Evolutionary conservation across 2,113 vertebrate genomes (phyloP).

Genomic region (Natator depressus): DNA sequence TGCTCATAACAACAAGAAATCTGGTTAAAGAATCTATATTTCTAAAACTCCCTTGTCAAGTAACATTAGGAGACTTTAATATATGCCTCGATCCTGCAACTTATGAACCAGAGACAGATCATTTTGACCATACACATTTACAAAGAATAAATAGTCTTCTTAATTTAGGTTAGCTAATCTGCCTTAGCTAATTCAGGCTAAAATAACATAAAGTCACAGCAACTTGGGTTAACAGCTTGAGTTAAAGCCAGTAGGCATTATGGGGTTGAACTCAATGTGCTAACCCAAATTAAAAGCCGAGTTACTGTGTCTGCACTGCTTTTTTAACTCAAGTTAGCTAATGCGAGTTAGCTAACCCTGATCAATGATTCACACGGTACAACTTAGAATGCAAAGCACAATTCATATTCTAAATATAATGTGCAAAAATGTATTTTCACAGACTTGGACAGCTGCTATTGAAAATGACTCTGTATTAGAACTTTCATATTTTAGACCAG

Average conservation of each 20-base stretch:
- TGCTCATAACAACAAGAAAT: background rate
- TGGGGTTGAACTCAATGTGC: background rate
- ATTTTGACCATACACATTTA: background rate
- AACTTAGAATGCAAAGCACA: background rate
- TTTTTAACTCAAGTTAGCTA: background rate
- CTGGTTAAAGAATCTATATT: rapidly evolving
- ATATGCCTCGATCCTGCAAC: rapidly evolving
- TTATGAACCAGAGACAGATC: background rate
- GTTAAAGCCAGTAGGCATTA: background rate
- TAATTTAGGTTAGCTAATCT: background rate
- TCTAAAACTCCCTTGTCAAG: background rate
- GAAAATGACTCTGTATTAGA: background rate
- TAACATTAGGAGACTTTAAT: background rate
- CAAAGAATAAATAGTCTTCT: background rate
- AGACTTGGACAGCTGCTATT: background rate
- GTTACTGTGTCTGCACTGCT: background rate
- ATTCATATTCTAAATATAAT: constrained; percentile 17
- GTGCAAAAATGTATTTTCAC: background rate
- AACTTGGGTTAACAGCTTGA: background rate
- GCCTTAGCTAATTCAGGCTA: background rate
- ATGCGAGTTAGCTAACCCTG: background rate
- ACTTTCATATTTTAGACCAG: background rate
- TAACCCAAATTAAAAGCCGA: background rate
- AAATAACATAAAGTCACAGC: background rate
- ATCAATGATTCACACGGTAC: constrained; percentile 34